A percentile compares a stretch with the other conserved stretches of the same genome.
phyloP scores from a whole-genome alignment of 1,140 invertebrate species.

The Macrosteles quadrilineatus region DNA sequence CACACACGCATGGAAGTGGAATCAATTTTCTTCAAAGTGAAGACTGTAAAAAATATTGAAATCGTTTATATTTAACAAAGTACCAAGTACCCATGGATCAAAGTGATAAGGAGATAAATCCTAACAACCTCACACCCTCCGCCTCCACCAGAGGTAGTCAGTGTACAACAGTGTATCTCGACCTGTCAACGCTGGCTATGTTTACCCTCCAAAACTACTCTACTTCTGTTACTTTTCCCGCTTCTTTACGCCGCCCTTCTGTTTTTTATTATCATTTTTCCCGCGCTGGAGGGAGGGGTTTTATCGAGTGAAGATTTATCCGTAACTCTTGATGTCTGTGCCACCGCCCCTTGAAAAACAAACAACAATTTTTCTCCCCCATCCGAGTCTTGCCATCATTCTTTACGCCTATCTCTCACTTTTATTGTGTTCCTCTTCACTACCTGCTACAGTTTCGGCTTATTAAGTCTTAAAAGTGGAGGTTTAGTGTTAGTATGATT shows the following conservation, averaged over 20 bases:
- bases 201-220: no score
- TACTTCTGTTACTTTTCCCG: slow-evolving; percentile 17
- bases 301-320: slow-evolving; percentile 35
- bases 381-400: slow-evolving; percentile 16
- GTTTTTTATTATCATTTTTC: slow-evolving; percentile 35
- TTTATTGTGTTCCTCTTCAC: slow-evolving; percentile 10
- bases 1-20: no score
- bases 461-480: neutral
- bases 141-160: no score
- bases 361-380: slow-evolving; percentile 30
- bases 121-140: no score
- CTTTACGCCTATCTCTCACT: slow-evolving; percentile 23
- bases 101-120: no score
- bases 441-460: neutral
- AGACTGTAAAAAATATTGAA: no score
- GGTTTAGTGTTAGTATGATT: no score
- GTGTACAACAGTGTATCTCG: no score
- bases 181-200: no score
- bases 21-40: no score
- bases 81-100: no score
- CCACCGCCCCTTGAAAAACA: slow-evolving; percentile 26
- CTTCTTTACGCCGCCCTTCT: slow-evolving; percentile 27
- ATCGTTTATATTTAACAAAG: no score
- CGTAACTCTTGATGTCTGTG: slow-evolving; percentile 20
- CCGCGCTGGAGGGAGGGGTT: slow-evolving; percentile 8